Base-by-base conservation (phyloP, 2,113 vertebrate species). In the Urocolius indicus region DNA sequence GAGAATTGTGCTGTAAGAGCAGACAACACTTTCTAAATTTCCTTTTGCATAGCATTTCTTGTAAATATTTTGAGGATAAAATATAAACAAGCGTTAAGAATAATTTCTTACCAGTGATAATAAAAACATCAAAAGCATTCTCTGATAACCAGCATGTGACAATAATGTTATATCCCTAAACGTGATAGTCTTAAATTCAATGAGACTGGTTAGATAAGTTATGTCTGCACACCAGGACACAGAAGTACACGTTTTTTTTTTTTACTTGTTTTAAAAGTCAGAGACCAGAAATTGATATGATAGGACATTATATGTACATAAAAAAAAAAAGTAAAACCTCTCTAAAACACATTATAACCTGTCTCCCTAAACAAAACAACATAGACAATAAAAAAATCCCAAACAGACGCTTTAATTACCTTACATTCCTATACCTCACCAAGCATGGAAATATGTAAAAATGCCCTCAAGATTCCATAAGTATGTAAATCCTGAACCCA, bases 401-500 rank as follows among this genome's bases (percentile, higher is more conserved):
- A 63, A 89, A 29, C 14, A 76, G 55, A 48, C 1, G 6, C 36
- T 96, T 96, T 94, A 77, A 82, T 93, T 93, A 76, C 89, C 19
- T 95, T 94, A 90, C 80, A 96, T 41, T 46, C 72, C 65, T 84
- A 30, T 62, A 62, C 79, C 38, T 97, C 30, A 79, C 87, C 57
- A 87, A 84, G 69, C 91, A 79, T 81, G 41, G 20, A 69, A 95
- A 66, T 84, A 90, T 34, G 52, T 59, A 87, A 89, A 93, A 87
- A 86, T 88, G 46, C 51, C 68, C 84, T 87, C 72, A 95, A 72
- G 80, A 84, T 73, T 87, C 59, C 90, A 67, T 96, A 92, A 92
- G 91, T 94, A 92, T 84, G 77, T 65, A 91, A 97, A 96, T 95
- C 38, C 21, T 86, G 87, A 91, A 30, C 54, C 89, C 43, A 94